A percentile compares a stretch with the other conserved stretches of the same genome.
These are phyloP conservation scores for Garra rufa DNA, from an alignment of 2,113 vertebrate genomes.

Conservation along the genomic window DNA sequence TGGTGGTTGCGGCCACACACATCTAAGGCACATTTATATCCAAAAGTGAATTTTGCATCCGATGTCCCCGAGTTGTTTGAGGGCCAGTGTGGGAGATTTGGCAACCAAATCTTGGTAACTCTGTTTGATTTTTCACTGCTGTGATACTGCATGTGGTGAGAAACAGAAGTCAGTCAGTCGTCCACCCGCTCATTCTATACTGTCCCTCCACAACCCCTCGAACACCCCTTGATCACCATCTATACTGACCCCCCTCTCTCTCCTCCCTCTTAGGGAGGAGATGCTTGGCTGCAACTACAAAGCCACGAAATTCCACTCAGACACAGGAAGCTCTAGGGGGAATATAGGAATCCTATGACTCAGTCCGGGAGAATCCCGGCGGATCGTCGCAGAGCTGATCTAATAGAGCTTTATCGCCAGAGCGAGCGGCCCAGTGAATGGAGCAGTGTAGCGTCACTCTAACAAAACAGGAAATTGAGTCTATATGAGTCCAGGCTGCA, in stretches of 20 bases:
- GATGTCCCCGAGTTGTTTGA: background rate
- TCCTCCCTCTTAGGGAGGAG: constrained; percentile 45
- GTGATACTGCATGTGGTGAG: constrained; percentile 42
- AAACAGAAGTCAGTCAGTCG: constrained; percentile 57
- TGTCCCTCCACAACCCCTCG: constrained; percentile 37
- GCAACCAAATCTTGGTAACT: constrained; percentile 68
- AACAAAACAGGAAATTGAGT: constrained; percentile 80
- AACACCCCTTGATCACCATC: constrained; percentile 58
- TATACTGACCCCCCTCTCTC: background rate
- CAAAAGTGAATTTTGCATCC: too few species aligned
- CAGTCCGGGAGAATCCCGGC: constrained; percentile 81
- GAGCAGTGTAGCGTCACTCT: constrained; percentile 66
- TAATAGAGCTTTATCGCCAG: constrained; percentile 76
- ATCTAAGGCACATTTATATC: too few species aligned
- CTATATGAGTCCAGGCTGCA: constrained; percentile 65
- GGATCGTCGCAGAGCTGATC: constrained; percentile 76
- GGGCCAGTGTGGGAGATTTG: constrained; percentile 33
- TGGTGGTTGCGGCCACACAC: too few species aligned
- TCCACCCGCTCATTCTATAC: constrained; percentile 30
- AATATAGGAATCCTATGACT: constrained; percentile 86
- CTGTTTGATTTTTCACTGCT: constrained; percentile 64
- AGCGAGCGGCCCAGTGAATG: constrained; percentile 69
- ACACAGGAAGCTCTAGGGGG: constrained; percentile 80
- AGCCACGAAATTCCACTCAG: constrained; percentile 78
- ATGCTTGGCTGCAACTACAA: constrained; percentile 76